Percentiles rank a stretch among this genome's conserved stretches.
phyloP scores from a whole-genome alignment of 2,113 vertebrate genomes.

The Crocuta crocuta region DNA sequence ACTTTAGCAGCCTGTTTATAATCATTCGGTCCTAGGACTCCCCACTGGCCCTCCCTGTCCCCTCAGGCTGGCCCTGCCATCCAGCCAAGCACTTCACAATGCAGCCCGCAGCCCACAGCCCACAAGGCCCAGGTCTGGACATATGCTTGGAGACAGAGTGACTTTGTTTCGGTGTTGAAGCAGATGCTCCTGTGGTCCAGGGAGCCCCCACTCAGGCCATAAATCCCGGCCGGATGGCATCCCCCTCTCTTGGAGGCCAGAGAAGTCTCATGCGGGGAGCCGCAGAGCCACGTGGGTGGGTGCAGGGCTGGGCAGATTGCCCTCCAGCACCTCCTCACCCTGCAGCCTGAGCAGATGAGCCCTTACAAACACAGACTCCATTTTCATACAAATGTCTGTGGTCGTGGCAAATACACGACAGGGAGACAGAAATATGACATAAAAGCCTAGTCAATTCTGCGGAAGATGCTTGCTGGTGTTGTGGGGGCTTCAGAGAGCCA shows the following conservation, averaged over 20 bases:
- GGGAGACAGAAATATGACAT: constrained; percentile 51
- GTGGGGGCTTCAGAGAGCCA: neutral
- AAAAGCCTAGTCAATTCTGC: constrained; percentile 39
- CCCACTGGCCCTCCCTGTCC: too few relatives aligned
- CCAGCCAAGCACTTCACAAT: neutral
- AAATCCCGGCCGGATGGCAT: neutral
- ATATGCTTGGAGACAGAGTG: neutral
- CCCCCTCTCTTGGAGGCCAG: neutral
- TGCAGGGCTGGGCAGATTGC: neutral
- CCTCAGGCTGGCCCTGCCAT: neutral
- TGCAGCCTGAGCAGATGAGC: constrained; percentile 53
- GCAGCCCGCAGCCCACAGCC: neutral
- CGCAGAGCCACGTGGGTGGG: rapidly evolving
- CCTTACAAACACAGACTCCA: neutral
- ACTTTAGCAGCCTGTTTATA: neutral
- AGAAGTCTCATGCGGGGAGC: neutral
- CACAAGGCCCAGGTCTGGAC: neutral
- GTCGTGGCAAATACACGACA: constrained; percentile 21
- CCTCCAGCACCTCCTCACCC: neutral
- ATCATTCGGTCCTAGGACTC: neutral
- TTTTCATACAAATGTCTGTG: constrained; percentile 60
- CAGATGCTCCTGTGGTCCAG: neutral
- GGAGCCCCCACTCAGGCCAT: neutral
- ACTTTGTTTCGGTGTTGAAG: neutral
- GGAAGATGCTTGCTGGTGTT: constrained; percentile 39